Percentiles rank a stretch among this genome's conserved stretches.
phyloP scores from a whole-genome alignment of 2,797 vertebrate species.

The Benthosema pterotum region DNA sequence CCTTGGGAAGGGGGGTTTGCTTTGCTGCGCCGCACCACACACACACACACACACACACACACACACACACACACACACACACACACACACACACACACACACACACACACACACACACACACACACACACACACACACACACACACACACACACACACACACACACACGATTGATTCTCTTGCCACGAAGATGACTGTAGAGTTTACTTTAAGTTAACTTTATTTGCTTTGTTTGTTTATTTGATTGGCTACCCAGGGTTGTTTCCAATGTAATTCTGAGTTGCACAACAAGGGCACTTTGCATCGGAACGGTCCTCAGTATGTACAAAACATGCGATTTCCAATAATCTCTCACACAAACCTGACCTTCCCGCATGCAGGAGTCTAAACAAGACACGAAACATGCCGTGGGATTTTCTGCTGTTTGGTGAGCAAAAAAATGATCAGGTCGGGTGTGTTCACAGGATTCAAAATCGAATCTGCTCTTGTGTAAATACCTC shows the following conservation, averaged over 20 bases:
- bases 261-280: neutral
- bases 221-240: conserved; percentile 39
- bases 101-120: no score
- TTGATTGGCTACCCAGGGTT: conserved; percentile 30
- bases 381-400: no score
- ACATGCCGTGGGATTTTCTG: no score
- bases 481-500: neutral
- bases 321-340: neutral
- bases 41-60: no score
- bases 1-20: conserved; percentile 39
- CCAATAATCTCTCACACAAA: neutral
- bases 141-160: no score
- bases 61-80: no score
- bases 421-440: no score
- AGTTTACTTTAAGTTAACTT: conserved; percentile 31
- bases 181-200: conserved; percentile 1
- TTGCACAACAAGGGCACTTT: conserved; percentile 4
- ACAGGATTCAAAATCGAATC: neutral
- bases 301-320: neutral
- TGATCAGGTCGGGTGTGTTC: no score
- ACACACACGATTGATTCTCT: no score
- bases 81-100: no score
- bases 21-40: conserved; percentile 19
- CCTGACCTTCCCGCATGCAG: neutral
- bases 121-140: no score